Evolutionary conservation across 2,797 vertebrate genomes (phyloP).

Genomic region (Halcyon leucocephala): DNA sequence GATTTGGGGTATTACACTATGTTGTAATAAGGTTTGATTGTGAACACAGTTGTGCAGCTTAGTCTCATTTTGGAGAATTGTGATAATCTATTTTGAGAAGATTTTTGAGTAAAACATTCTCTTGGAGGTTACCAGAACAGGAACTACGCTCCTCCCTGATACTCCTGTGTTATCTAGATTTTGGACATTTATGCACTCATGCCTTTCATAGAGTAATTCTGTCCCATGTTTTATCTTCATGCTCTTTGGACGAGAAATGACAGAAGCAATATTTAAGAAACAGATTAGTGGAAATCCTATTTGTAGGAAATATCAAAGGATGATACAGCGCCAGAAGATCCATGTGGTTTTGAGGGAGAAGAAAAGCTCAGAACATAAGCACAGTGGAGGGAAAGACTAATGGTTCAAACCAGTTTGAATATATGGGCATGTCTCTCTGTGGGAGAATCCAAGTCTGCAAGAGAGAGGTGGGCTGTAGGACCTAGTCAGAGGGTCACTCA

Average conservation of each 20-base stretch:
- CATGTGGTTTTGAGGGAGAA: neutral
- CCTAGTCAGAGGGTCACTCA: neutral
- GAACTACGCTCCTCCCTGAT: neutral
- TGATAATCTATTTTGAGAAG: neutral
- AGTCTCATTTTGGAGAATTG: neutral
- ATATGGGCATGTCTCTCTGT: neutral
- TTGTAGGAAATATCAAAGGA: neutral
- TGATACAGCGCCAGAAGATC: neutral
- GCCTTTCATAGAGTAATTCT: neutral
- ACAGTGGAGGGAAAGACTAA: neutral
- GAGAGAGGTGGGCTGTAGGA: neutral
- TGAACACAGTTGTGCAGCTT: neutral
- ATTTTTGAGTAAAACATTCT: neutral
- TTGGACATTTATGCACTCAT: neutral
- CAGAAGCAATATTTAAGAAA: neutral
- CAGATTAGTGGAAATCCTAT: neutral
- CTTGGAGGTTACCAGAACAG: neutral
- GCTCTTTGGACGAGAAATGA: neutral
- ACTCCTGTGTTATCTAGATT: neutral
- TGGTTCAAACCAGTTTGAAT: neutral
- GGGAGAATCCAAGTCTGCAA: neutral
- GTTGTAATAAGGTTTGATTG: neutral
- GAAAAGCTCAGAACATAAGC: neutral
- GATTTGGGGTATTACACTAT: neutral
- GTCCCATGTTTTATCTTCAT: neutral